Percentiles rank a stretch among this genome's conserved stretches.
These are phyloP conservation scores for Drosophila guanche DNA, from an alignment of 1,140 invertebrate genomes.

Conservation along the genomic window DNA sequence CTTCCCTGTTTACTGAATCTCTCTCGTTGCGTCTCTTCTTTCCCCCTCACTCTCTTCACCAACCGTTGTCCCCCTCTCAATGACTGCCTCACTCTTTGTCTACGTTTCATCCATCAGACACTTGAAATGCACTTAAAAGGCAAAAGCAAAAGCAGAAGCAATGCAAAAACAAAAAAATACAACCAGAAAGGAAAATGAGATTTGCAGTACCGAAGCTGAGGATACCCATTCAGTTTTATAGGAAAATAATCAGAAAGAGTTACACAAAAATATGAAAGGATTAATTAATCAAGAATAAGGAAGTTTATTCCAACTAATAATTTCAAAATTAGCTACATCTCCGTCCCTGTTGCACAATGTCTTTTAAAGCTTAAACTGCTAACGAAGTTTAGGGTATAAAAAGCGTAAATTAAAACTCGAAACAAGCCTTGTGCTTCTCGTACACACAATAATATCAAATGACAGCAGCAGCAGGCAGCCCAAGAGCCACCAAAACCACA, in stretches of 20 bases:
- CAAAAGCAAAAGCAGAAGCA: constrained; percentile 23
- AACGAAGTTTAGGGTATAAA: too few species aligned
- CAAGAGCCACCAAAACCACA: constrained; percentile 2
- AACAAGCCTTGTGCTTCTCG: constrained; percentile 1
- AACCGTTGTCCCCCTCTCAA: background rate
- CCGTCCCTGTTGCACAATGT: too few species aligned
- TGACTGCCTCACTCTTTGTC: background rate
- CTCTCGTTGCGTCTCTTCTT: background rate
- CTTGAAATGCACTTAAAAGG: constrained; percentile 45
- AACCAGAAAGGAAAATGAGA: background rate
- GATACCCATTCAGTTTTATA: too few species aligned
- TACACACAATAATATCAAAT: constrained; percentile 57
- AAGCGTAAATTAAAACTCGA: constrained; percentile 9
- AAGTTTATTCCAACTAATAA: too few species aligned
- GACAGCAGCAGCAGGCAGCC: constrained; percentile 21
- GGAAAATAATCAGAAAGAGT: too few species aligned
- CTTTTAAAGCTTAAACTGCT: too few species aligned
- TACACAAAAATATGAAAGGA: too few species aligned
- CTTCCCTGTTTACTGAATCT: too few species aligned
- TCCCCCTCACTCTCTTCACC: too few species aligned
- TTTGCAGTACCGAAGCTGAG: too few species aligned
- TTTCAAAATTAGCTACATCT: too few species aligned
- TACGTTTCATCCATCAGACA: background rate
- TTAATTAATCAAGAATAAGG: too few species aligned
- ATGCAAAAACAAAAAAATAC: background rate